Conservation (phyloP, 2,113 vertebrate genomes). For the Syngnathus floridae region DNA sequence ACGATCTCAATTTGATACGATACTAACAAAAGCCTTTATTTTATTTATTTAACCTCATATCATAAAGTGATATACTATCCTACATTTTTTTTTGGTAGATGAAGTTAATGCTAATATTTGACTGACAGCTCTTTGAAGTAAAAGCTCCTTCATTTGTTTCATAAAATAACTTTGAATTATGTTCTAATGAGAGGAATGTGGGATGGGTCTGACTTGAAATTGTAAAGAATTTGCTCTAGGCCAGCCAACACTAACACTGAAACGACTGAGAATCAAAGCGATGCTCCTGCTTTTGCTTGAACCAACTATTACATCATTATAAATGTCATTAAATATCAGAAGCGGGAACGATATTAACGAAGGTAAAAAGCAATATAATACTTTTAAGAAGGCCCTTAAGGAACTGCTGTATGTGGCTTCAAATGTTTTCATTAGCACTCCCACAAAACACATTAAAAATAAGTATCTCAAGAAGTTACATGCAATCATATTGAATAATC, state of each 20-base stretch:
- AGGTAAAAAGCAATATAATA: slow-evolving; percentile 13
- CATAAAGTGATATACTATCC: slow-evolving; percentile 28
- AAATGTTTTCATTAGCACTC: slow-evolving; percentile 16
- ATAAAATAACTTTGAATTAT: slow-evolving; percentile 29
- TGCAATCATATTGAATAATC: slow-evolving; percentile 43
- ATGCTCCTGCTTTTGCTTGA: slow-evolving; percentile 22
- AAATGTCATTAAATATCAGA: not conserved
- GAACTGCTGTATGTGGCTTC: not conserved
- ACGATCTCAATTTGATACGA: slow-evolving; percentile 39
- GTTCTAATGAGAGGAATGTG: slow-evolving; percentile 35
- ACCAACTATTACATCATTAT: not conserved
- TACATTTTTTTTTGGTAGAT: not conserved
- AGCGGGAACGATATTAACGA: not conserved
- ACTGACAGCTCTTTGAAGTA: slow-evolving; percentile 36
- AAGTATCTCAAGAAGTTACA: slow-evolving; percentile 25
- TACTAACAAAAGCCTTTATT: not conserved
- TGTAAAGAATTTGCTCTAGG: not conserved
- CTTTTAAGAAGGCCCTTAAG: not conserved
- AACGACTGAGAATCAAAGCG: slow-evolving; percentile 24
- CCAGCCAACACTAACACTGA: slow-evolving; percentile 10
- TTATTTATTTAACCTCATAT: too few relatives aligned
- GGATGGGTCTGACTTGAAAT: slow-evolving; percentile 1
- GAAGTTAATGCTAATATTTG: slow-evolving; percentile 3
- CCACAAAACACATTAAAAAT: slow-evolving; percentile 14
- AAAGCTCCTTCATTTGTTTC: slow-evolving; percentile 34